A percentile compares a stretch with the other conserved stretches of the same genome.
phyloP scores from a whole-genome alignment of 2,113 vertebrate genomes.

The Tachysurus fulvidraco region DNA sequence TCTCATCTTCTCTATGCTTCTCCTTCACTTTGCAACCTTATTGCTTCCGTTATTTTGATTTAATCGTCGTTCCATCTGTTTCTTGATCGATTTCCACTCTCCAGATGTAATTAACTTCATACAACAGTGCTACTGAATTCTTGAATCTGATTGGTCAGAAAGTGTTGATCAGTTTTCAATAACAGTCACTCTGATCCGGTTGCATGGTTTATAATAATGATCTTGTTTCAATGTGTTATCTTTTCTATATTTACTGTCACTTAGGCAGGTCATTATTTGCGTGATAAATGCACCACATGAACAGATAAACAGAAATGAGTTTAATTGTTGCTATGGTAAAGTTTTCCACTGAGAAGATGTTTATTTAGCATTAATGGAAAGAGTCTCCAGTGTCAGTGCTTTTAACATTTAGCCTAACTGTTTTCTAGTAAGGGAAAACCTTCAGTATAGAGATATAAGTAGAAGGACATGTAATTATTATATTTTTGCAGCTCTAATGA shows the following conservation, averaged over 20 bases:
- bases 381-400: background rate
- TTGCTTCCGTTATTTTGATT: background rate
- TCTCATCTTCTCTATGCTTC: background rate
- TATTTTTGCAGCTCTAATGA: background rate
- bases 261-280: background rate
- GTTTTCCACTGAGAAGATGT: background rate
- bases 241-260: background rate
- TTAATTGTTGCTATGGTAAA: background rate
- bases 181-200: background rate
- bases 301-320: background rate
- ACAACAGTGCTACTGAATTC: background rate
- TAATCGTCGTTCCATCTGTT: too few relatives aligned
- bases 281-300: background rate
- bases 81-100: background rate
- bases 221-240: background rate
- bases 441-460: background rate
- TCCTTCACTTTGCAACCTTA: background rate
- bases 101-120: constrained; percentile 22
- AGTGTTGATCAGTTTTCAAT: background rate
- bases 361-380: background rate
- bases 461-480: too few relatives aligned
- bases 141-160: background rate
- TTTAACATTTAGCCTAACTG: background rate
- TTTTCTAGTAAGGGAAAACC: background rate
- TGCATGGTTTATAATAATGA: background rate